A percentile compares a stretch with the other conserved stretches of the same genome.
Evolutionary conservation across 2,113 vertebrate genomes (phyloP).

Genomic region (Amia ocellicauda): DNA sequence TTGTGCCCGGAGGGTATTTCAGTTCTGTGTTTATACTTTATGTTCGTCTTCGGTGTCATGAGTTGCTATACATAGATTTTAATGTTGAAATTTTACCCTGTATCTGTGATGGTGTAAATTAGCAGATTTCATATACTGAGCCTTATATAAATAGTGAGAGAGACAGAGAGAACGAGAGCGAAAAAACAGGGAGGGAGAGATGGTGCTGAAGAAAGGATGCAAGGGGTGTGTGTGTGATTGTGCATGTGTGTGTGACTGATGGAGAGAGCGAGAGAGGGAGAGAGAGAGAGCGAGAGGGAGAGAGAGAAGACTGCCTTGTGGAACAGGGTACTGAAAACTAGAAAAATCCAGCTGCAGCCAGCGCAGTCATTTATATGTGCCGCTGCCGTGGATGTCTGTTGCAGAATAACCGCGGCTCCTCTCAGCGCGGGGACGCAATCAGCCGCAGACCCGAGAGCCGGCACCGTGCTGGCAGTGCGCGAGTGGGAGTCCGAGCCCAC

Average conservation of each 20-base stretch:
- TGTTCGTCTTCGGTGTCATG: background rate
- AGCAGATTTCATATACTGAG: background rate
- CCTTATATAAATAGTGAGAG: background rate
- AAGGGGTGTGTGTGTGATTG: conserved; percentile 3
- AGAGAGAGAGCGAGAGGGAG: background rate
- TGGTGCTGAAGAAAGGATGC: background rate
- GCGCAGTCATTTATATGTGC: conserved; percentile 2
- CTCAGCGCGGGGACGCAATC: background rate
- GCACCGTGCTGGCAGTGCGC: background rate
- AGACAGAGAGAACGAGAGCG: conserved; percentile 1
- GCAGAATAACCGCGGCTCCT: background rate
- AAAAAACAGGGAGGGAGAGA: background rate
- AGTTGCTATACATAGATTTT: too few species aligned
- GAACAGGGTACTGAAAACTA: conserved; percentile 10
- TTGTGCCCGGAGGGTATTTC: background rate
- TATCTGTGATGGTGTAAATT: background rate
- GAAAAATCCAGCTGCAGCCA: conserved; percentile 25
- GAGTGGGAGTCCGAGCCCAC: conserved; percentile 1
- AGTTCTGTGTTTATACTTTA: background rate
- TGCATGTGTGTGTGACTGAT: conserved; percentile 13
- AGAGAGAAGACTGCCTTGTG: background rate
- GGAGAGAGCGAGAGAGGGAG: background rate
- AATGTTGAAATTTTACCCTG: conserved; percentile 1
- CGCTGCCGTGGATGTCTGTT: background rate
- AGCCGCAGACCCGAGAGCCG: background rate